phyloP scores from a whole-genome alignment of 2,113 vertebrate species.

The Cyanoramphus novaezelandiae region DNA sequence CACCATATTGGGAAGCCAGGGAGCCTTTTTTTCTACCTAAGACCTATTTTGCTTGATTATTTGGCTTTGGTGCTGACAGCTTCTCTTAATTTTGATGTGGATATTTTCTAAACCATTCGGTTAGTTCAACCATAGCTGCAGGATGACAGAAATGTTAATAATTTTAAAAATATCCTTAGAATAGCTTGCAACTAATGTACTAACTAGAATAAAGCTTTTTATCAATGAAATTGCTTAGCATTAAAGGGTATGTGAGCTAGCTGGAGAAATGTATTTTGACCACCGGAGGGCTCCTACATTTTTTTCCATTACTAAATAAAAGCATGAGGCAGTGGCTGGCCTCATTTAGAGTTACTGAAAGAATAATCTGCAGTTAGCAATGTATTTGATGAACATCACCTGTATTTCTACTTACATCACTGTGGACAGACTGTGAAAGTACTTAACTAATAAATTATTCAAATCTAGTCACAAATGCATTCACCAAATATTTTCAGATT shows the following conservation, averaged over 20 bases:
- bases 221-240: background rate
- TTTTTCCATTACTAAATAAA: background rate
- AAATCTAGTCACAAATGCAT: background rate
- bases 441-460: background rate
- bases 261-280: background rate
- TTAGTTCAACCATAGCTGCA: background rate
- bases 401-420: background rate
- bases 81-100: background rate
- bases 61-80: background rate
- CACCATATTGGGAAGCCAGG: background rate
- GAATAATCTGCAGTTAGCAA: background rate
- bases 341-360: background rate
- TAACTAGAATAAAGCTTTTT: background rate
- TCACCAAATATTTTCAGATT: background rate
- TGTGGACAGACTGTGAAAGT: background rate
- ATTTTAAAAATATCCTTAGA: background rate
- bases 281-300: slow-evolving; percentile 3
- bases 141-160: background rate
- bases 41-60: background rate
- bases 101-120: background rate
- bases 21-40: background rate
- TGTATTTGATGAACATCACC: background rate
- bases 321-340: background rate
- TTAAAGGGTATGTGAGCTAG: background rate
- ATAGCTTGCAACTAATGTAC: background rate